Base-by-base conservation (phyloP, 2,797 vertebrate species). In the Rallus crepitans region DNA sequence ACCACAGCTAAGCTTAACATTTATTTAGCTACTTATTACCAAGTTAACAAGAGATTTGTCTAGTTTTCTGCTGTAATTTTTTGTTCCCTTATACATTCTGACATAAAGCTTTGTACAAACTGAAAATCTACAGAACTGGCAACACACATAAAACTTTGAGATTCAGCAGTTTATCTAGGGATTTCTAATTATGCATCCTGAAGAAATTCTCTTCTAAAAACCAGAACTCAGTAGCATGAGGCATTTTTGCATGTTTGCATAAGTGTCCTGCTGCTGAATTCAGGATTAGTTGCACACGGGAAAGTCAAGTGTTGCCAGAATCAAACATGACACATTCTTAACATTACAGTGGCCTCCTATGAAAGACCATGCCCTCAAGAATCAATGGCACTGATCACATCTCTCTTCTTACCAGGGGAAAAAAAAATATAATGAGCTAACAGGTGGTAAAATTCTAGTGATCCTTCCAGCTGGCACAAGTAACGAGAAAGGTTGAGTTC, bases 91-190 rank as follows among this genome's bases (percentile, higher is more conserved):
- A 56, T 90, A 35, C 9, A 56, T 92, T 93, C 37, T 39, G 66
- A 92, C 48, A 65, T 79, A 92, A 93, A 96, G 39, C 57, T 95
- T 96, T 79, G 48, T 77, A 84, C 60, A 94, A 82, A 85, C 3
- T 35, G 48, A 89, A 82, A 53, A 86, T 91, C n/a, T 77, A 70
- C 17, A 40, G 40, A 94, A 89, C 39, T 19, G 39, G 40, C 31
- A 60, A 8, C 27, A 24, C 24, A 24, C 42, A 7, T 39, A 71
- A 91, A 91, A 40, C 8, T 11, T 70, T 50, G 60, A 71, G 72
- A 88, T 21, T 65, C 19, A 64, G 17, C 15, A 35, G 12, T 55
- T 86, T 75, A 25, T 83, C 7, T 4, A 23, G 33, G 24, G 27
- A 71, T 86, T 81, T 90, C 13, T 63, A 50, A 63, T 59, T 69